phyloP scores from a whole-genome alignment of 2,888 invertebrate species.

The Drosophila sordidula region DNA sequence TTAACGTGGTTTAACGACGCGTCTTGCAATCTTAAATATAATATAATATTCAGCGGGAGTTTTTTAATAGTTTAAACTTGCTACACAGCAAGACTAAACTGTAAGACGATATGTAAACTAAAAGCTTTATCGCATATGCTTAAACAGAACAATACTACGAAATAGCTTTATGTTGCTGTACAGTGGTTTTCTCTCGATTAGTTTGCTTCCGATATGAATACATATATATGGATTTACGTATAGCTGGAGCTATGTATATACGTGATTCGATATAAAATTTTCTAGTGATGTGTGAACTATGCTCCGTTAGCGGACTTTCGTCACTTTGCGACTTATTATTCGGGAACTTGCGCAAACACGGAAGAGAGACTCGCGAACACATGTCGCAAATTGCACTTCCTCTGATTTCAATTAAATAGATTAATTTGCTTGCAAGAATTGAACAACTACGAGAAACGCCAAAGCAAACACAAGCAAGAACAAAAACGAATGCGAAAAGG shows the following conservation, averaged over 20 bases:
- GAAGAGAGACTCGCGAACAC: constrained; percentile 55
- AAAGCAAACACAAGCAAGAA: constrained; percentile 1
- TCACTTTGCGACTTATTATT: constrained; percentile 21
- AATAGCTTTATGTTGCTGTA: not conserved
- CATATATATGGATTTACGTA: not conserved
- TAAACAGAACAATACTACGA: too few species aligned
- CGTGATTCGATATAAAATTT: constrained; percentile 20
- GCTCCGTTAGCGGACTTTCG: not conserved
- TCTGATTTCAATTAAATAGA: constrained; percentile 71
- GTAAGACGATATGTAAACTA: too few species aligned
- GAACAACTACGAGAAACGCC: constrained; percentile 24
- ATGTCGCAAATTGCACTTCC: constrained; percentile 63
- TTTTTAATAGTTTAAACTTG: too few species aligned
- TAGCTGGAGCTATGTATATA: not conserved
- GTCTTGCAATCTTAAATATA: too few species aligned
- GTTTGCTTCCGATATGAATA: constrained; percentile 1
- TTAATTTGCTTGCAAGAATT: constrained; percentile 52
- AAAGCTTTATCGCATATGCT: too few species aligned
- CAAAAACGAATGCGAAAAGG: constrained; percentile 38
- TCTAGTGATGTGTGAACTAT: not conserved
- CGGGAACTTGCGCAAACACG: constrained; percentile 40
- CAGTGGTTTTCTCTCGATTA: not conserved
- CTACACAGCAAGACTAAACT: too few species aligned
- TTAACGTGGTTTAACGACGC: too few species aligned
- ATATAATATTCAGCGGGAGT: too few species aligned